Conservation (phyloP, 2,797 vertebrate species). For the Parambassis ranga region DNA sequence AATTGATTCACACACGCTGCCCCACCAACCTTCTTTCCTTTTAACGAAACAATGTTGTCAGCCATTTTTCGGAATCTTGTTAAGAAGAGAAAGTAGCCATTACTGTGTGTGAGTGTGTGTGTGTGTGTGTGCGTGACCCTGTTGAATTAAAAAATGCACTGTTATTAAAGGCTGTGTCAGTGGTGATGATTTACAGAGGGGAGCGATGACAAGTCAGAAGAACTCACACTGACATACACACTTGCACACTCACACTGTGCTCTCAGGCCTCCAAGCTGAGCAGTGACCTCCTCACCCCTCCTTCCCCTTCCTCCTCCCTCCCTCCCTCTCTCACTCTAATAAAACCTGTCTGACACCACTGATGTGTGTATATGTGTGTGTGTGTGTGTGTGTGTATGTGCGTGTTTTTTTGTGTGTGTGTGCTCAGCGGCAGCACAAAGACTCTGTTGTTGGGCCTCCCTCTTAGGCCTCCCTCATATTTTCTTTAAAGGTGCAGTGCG, state of each 20-base stretch:
- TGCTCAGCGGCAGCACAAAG: slow-evolving; percentile 79
- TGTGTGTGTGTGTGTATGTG: slow-evolving; percentile 7
- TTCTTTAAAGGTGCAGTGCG: slow-evolving; percentile 86
- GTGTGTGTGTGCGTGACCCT: slow-evolving; percentile 57
- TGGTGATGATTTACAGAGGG: slow-evolving; percentile 84
- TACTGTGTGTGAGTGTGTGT: slow-evolving; percentile 3
- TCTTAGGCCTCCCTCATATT: slow-evolving; percentile 82
- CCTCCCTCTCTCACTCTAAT: slow-evolving; percentile 75
- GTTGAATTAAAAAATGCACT: slow-evolving; percentile 83
- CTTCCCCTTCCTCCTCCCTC: slow-evolving; percentile 75
- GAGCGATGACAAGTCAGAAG: slow-evolving; percentile 84
- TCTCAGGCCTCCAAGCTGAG: slow-evolving; percentile 82
- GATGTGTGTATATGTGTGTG: slow-evolving; percentile 62
- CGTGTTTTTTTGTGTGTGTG: slow-evolving; percentile 17
- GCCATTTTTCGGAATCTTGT: slow-evolving; percentile 49
- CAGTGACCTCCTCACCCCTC: slow-evolving; percentile 82
- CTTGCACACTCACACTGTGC: slow-evolving; percentile 66
- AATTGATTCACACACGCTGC: slow-evolving; percentile 38
- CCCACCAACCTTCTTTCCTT: slow-evolving; percentile 1
- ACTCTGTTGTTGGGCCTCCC: slow-evolving; percentile 83
- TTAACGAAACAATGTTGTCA: slow-evolving; percentile 35
- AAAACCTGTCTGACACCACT: slow-evolving; percentile 84
- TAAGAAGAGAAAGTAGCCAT: slow-evolving; percentile 31
- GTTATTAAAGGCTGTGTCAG: slow-evolving; percentile 84
- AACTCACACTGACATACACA: slow-evolving; percentile 72